phyloP scores from a whole-genome alignment of 2,888 invertebrate species.

The Eubasilissa splendida region DNA sequence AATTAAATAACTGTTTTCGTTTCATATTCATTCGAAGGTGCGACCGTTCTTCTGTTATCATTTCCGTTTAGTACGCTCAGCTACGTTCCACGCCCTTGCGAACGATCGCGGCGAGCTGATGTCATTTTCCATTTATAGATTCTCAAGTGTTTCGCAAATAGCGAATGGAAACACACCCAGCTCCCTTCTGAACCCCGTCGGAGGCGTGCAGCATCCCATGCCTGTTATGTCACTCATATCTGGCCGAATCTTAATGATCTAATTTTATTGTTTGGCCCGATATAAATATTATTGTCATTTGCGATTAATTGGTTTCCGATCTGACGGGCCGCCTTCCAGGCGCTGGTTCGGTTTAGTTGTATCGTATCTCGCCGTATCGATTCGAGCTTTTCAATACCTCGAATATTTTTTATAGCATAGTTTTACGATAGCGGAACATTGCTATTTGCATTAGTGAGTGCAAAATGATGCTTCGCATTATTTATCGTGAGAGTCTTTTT shows the following conservation, averaged over 20 bases:
- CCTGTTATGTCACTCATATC: background rate
- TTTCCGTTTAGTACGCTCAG: background rate
- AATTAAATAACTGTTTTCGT: background rate
- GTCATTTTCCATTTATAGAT: slow-evolving; percentile 26
- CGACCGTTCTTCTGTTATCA: too few species aligned
- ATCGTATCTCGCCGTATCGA: slow-evolving; percentile 1
- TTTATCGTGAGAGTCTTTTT: background rate
- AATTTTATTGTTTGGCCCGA: slow-evolving; percentile 40
- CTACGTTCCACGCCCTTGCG: background rate
- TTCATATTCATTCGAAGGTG: background rate
- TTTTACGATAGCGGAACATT: too few species aligned
- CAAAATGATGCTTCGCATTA: slow-evolving; percentile 6
- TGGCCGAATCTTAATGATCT: slow-evolving; percentile 41
- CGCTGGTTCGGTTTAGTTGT: background rate
- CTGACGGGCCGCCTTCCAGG: background rate
- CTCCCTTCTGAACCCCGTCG: background rate
- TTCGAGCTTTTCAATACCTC: background rate
- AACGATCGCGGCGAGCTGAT: slow-evolving; percentile 12
- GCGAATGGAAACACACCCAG: background rate
- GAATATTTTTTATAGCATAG: too few species aligned
- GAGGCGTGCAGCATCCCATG: background rate
- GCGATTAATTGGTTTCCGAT: slow-evolving; percentile 35
- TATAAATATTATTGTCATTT: slow-evolving; percentile 20
- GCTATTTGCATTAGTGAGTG: slow-evolving; percentile 8
- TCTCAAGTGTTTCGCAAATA: slow-evolving; percentile 27